A percentile compares a stretch with the other conserved stretches of the same genome.
phyloP scores from a whole-genome alignment of 2,113 vertebrate species.

The Mandrillus leucophaeus region DNA sequence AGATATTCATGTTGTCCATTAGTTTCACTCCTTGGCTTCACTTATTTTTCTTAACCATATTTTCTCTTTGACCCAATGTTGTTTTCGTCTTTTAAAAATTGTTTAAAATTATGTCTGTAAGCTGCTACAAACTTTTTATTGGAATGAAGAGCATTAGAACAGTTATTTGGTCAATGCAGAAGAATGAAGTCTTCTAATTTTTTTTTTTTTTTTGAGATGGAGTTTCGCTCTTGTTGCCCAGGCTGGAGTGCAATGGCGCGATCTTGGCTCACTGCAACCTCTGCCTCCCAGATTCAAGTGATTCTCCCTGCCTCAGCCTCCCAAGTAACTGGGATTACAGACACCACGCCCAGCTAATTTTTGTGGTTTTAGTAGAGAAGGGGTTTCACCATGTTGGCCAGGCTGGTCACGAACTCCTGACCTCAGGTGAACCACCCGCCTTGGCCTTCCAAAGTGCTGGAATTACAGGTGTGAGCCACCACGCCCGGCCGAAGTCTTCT shows the following conservation, averaged over 20 bases:
- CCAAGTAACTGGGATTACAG: neutral
- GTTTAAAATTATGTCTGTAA: neutral
- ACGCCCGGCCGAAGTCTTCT: neutral
- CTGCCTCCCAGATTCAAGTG: neutral
- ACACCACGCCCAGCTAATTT: neutral
- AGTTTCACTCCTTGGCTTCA: neutral
- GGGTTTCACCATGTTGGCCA: neutral
- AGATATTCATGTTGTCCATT: neutral
- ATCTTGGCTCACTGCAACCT: neutral
- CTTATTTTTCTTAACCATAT: neutral
- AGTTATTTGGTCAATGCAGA: neutral
- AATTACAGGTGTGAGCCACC: neutral
- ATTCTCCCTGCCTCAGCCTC: neutral
- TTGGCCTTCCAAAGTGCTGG: neutral
- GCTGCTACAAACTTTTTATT: neutral
- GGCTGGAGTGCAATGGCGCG: neutral
- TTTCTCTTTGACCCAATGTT: neutral
- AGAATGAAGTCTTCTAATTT: neutral
- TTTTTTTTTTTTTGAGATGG: neutral
- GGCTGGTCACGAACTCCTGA: neutral
- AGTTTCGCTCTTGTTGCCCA: neutral
- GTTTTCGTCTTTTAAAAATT: neutral
- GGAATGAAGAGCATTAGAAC: neutral
- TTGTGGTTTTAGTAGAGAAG: neutral
- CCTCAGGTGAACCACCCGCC: neutral